Evolutionary conservation across 1,140 invertebrate genomes (phyloP), one percentile per base, ranked within the genome.

Genomic region (Heliconius eleuchia): DNA sequence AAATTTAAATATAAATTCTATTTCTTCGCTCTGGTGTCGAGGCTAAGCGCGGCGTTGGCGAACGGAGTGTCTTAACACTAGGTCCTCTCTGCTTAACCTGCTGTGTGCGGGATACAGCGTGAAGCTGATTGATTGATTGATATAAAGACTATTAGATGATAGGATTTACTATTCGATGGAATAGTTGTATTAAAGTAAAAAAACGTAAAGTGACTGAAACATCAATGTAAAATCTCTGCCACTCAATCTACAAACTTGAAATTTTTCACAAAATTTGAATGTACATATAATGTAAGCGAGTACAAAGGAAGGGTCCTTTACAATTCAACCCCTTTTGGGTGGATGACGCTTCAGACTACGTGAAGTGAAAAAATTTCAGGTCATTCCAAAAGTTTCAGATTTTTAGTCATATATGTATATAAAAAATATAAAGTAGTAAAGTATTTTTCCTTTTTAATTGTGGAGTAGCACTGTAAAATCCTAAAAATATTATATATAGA

Each of bases 251-350:
- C n/a, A 1, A 60, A 60, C 55, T 60, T 60, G n/a, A 60, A 66
- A 30, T 66, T 66, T 66, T 30, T n/a, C 27, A 66, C 60, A 66
- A 66, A 66, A 30, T 66, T 66, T 6, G 0, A 27, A 27, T 66
- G 23, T 66, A 66, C 60, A 66, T 66, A 66, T 66, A 66, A 66
- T 30, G 23, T 66, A 66, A 9, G 23, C 23, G 60, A 66, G 60
- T 66, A 66, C 60, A 66, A 66, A 66, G 60, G 60, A 66, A 66
- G 60, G 60, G 60, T 66, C 60, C 60, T 66, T 66, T 66, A 66
- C 4, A 66, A 66, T 66, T 30, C 23, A 66, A 66, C 23, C 60
- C 60, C 60, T 66, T 66, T 66, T 66, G 60, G 60, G 23, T 66
- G 60, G 60, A 66, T 66, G 60, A 30, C 27, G 9, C 60, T 66